phyloP scores from a whole-genome alignment of 2,888 invertebrate genomes.

The Octodonta nipae region DNA sequence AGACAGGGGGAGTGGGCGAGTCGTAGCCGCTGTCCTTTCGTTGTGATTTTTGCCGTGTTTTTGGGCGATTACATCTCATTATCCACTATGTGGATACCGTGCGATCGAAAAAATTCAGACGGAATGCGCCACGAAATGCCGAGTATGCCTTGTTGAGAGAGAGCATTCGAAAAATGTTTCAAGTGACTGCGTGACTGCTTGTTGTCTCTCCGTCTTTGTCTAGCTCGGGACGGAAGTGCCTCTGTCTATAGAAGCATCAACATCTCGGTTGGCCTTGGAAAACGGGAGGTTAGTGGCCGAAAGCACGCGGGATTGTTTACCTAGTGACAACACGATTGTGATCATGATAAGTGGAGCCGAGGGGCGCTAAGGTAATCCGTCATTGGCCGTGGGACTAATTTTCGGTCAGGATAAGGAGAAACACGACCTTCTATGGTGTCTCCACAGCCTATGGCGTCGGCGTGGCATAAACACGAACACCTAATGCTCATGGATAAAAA shows the following conservation, averaged over 20 bases:
- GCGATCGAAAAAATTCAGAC: constrained; percentile 11
- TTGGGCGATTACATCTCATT: no score
- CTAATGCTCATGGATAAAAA: constrained; percentile 60
- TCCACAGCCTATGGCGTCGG: constrained; percentile 54
- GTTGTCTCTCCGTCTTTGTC: constrained; percentile 31
- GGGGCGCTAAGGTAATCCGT: not conserved
- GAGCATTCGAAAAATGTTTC: constrained; percentile 15
- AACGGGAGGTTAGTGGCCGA: constrained; percentile 35
- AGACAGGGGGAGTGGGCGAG: constrained; percentile 29
- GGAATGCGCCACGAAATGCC: constrained; percentile 8
- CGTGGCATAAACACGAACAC: constrained; percentile 65
- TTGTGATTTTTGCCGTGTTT: constrained; percentile 8
- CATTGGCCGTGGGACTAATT: not conserved
- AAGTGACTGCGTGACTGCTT: constrained; percentile 22
- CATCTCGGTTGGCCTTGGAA: constrained; percentile 33
- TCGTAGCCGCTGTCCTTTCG: constrained; percentile 10
- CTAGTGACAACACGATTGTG: constrained; percentile 28
- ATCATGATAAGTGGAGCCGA: constrained; percentile 30
- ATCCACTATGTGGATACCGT: constrained; percentile 13
- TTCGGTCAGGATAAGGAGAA: constrained; percentile 12
- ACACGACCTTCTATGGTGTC: constrained; percentile 21
- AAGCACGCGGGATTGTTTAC: constrained; percentile 38
- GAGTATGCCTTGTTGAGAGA: constrained; percentile 7
- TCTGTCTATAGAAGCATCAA: constrained; percentile 30
- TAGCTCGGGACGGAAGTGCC: constrained; percentile 29